These are phyloP conservation scores for Barypeithes pellucidus DNA, from an alignment of 2,888 invertebrate species.

Conservation along the genomic window DNA sequence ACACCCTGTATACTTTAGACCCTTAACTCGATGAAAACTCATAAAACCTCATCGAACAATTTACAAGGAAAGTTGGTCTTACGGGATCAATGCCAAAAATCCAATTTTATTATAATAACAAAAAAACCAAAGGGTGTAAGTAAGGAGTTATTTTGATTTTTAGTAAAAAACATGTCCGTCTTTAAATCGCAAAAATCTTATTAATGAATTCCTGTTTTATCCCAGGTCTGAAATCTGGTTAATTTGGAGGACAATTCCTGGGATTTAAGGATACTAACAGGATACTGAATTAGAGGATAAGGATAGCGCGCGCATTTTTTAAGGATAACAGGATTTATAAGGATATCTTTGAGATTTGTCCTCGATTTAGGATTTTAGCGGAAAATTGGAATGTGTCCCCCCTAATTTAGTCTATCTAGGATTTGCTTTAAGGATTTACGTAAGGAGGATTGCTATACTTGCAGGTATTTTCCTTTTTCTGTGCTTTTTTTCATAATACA, in stretches of 20 bases:
- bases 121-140: not conserved
- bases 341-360: slow-evolving; percentile 35
- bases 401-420: slow-evolving; percentile 49
- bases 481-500: slow-evolving; percentile 33
- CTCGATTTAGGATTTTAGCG: slow-evolving; percentile 41
- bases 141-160: not conserved
- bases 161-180: not conserved
- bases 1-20: no score
- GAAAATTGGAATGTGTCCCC: slow-evolving; percentile 41
- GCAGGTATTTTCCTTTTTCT: slow-evolving; percentile 56
- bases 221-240: slow-evolving; percentile 53
- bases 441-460: slow-evolving; percentile 31
- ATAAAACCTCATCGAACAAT: not conserved
- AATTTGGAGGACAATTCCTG: slow-evolving; percentile 52
- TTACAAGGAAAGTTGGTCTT: not conserved
- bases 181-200: not conserved
- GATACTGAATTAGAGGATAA: slow-evolving; percentile 27
- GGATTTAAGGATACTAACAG: slow-evolving; percentile 35
- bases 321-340: slow-evolving; percentile 23
- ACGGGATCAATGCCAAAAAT: no score
- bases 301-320: slow-evolving; percentile 12
- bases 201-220: slow-evolving; percentile 40
- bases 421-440: slow-evolving; percentile 37
- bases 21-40: not conserved
- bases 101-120: no score